phyloP scores from a whole-genome alignment of 2,113 vertebrate species.

The Pterocles burchelli region DNA sequence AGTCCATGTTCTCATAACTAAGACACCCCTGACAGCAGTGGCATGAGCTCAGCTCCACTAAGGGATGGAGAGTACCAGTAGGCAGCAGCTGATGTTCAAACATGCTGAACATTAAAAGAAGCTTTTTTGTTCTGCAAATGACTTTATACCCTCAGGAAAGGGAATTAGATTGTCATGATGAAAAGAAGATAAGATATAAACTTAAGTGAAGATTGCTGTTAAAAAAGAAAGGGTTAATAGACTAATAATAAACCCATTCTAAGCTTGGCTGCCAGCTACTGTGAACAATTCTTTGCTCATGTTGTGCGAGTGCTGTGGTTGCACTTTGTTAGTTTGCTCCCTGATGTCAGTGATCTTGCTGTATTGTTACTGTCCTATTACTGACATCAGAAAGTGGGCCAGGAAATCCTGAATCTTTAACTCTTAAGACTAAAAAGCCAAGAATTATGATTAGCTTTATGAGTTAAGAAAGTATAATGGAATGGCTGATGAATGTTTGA shows the following conservation, averaged over 20 bases:
- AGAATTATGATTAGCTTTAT: neutral
- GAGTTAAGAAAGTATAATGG: neutral
- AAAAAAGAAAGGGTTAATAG: neutral
- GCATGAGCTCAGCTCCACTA: neutral
- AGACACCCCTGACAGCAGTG: neutral
- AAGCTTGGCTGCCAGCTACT: neutral
- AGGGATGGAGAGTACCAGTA: neutral
- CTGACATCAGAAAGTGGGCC: neutral
- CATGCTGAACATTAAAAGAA: neutral
- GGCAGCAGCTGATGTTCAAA: slow-evolving; percentile 19
- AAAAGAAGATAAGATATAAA: neutral
- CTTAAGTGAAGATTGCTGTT: neutral
- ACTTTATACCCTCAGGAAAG: slow-evolving; percentile 5
- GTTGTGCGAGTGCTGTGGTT: neutral
- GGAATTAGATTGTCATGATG: neutral
- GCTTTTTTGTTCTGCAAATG: neutral
- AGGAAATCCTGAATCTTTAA: slow-evolving; percentile 4
- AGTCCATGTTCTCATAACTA: neutral
- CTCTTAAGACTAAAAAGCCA: neutral
- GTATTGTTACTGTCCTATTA: neutral
- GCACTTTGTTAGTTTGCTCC: neutral
- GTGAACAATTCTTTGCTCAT: neutral
- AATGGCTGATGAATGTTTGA: neutral
- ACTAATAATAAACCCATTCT: neutral
- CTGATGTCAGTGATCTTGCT: neutral